Base-by-base conservation (phyloP, 2,113 vertebrate species). In the Struthidea cinerea region DNA sequence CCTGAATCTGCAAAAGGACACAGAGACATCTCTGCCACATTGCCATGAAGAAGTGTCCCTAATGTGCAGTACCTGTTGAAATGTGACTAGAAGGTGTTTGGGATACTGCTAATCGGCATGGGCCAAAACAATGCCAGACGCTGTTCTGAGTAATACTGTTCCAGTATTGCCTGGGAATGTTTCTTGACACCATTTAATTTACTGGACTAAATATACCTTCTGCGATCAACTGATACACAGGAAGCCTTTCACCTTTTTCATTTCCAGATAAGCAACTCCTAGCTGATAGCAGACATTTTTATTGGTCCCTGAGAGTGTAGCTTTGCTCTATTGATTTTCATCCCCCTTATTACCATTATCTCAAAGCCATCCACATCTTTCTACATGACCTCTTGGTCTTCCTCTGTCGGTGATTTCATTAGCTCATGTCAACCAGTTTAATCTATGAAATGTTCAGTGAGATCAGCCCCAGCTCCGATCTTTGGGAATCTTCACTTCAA, bases 261-360 rank as follows among this genome's bases (percentile, higher is more conserved):
- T 92, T 84, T 87, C 44, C 42, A 90, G 94, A 93, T 95, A 93
- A 93, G 76, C 42, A 87, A 13, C 49, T 87, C 35, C 47, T 88
- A 35, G 33, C 79, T 84, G 83, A 92, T 89, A 93, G 52, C 64
- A 92, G 76, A 55, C 78, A 67, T 84, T 92, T 78, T 90, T 92
- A 56, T 42, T 90, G 30, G 83, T 41, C 37, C 16, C 68, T 49
- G 42, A 47, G 44, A 86, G 9, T 41, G 73, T 73, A 90, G 68
- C 55, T 92, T 90, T 93, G 56, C 56, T 67, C 19, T 87, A 75
- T 78, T 88, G 93, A 87, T 95, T 96, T 97, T 93, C 33, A 71
- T 65, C 52, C 56, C 47, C 37, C 85, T 92, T 93, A 89, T 94
- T 95, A 52, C 76, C 13, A 16, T 84, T 92, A 84, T 86, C 94